phyloP scores from a whole-genome alignment of 2,113 vertebrate genomes.

The Megaptera novaeangliae region DNA sequence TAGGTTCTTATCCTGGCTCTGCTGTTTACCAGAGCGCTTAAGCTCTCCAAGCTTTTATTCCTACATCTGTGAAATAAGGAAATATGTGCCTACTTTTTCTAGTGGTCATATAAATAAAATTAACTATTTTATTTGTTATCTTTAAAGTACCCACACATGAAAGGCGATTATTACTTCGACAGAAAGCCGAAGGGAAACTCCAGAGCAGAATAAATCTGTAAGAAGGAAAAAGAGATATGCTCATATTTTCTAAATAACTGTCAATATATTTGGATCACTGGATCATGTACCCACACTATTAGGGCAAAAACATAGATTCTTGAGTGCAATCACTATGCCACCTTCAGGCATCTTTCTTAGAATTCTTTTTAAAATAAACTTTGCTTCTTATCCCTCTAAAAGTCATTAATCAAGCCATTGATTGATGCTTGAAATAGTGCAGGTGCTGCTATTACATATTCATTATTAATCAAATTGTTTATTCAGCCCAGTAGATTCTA shows the following conservation, averaged over 20 bases:
- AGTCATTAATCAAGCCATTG: slow-evolving; percentile 43
- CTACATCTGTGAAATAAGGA: not conserved
- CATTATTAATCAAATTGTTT: slow-evolving; percentile 46
- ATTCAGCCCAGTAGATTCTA: slow-evolving; percentile 2
- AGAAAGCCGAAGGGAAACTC: not conserved
- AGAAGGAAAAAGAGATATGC: not conserved
- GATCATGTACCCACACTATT: not conserved
- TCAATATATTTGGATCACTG: not conserved
- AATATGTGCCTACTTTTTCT: not conserved
- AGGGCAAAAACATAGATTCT: not conserved
- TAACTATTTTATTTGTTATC: not conserved
- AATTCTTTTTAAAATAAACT: not conserved
- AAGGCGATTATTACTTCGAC: not conserved
- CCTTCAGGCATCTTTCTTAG: not conserved
- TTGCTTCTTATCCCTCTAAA: not conserved
- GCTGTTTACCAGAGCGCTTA: not conserved
- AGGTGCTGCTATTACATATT: slow-evolving; percentile 42
- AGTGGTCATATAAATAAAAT: not conserved
- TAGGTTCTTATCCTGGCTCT: not conserved
- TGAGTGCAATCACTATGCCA: not conserved
- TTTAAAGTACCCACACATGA: not conserved
- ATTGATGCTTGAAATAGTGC: slow-evolving; percentile 48
- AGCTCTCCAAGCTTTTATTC: not conserved
- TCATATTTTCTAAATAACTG: slow-evolving; percentile 14
- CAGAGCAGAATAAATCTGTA: not conserved